Evolutionary conservation across 1,140 invertebrate species (phyloP), one percentile per base, ranked within the genome.

Genomic region (Eufriesea mexicana): DNA sequence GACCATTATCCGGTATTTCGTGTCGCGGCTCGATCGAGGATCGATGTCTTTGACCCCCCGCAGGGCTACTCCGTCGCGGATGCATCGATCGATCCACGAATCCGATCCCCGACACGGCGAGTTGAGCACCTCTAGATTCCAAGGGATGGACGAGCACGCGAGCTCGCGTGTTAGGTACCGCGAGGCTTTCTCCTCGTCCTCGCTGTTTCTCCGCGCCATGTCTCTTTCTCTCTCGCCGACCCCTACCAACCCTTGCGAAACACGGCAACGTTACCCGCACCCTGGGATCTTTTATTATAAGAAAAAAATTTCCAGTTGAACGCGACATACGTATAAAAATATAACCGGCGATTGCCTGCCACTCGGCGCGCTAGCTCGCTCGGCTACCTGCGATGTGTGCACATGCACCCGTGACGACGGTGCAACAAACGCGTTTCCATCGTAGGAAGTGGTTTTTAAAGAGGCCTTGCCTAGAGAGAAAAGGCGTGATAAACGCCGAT

Each of bases 141-240:
- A 78, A 90, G 92, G 91, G 92, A 93, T 93, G 91, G 86, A 90
- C 91, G 87, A 91, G 90, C 93, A 94, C 92, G 93, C 93, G 86
- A 94, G 87, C 79, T 94, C 89, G 93, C 93, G 92, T 94, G 93
- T 91, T 90, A 84, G 80, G 84, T 86, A 88, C 87, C 84, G 81
- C 83, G 85, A 54, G 83, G 77, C 83, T 81, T 64, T 75, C 72
- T 86, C 79, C 71, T 64, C 72, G 18, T 81, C 70, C 57, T 80
- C 25, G 35, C 51, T 28, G 57, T 57, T 71, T 81, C 72, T 73
- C 78, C 18, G 55, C 28, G 73, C 64, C 42, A 20, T 42, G 75
- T 35, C 35, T 35, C 35, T 47, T 57, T 70, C 79, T 82, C 79
- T 73, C 79, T 75, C 28, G 59, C 47, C 62, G 66, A 86, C 71